Evolutionary conservation across 2,888 invertebrate genomes (phyloP).

Genomic region (Rhagonycha lutea): DNA sequence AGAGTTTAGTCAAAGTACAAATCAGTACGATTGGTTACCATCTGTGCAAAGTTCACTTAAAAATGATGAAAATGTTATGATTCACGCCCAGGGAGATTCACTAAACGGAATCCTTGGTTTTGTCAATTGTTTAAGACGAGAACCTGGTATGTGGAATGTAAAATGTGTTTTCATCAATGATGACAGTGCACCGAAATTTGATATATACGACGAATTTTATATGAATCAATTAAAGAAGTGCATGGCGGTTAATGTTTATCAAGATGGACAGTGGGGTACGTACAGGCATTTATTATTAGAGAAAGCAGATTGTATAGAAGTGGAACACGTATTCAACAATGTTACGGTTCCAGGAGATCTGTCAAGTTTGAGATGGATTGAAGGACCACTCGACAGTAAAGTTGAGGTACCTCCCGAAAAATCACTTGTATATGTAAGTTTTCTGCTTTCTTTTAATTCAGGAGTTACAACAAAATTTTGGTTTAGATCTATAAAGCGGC

Average conservation of each 20-base stretch:
- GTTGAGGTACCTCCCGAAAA: slow-evolving; percentile 32
- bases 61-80: slow-evolving; percentile 57
- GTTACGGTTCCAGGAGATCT: slow-evolving; percentile 82
- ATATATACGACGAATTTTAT: slow-evolving; percentile 67
- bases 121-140: slow-evolving; percentile 82
- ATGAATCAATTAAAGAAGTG: slow-evolving; percentile 70
- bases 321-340: slow-evolving; percentile 77
- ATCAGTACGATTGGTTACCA: slow-evolving; percentile 60
- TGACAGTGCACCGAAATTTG: slow-evolving; percentile 65
- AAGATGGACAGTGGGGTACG: slow-evolving; percentile 64
- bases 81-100: slow-evolving; percentile 65
- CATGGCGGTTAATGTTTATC: slow-evolving; percentile 78
- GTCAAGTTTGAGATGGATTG: slow-evolving; percentile 82
- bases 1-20: slow-evolving; percentile 53
- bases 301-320: slow-evolving; percentile 54
- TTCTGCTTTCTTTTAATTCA: not conserved
- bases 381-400: slow-evolving; percentile 60
- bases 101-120: slow-evolving; percentile 85
- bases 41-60: slow-evolving; percentile 49
- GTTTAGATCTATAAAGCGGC: slow-evolving; percentile 73
- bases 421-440: slow-evolving; percentile 31
- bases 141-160: slow-evolving; percentile 63
- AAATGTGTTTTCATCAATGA: slow-evolving; percentile 67
- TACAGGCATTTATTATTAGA: slow-evolving; percentile 80
- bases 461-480: slow-evolving; percentile 45